phyloP scores from a whole-genome alignment of 2,888 invertebrate genomes.

The Nemurella pictetii region DNA sequence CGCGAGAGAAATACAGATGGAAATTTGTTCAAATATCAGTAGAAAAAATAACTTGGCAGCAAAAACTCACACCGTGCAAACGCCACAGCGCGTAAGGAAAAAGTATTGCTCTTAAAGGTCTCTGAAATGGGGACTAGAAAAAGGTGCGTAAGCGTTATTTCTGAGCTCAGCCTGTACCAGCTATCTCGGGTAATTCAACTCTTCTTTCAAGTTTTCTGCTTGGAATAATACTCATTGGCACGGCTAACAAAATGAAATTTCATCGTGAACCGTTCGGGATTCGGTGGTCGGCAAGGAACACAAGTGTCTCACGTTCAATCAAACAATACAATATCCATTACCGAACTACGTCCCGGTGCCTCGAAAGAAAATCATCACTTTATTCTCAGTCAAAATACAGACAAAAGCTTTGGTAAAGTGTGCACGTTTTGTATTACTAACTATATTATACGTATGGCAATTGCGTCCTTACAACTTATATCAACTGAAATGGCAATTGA shows the following conservation, averaged over 20 bases:
- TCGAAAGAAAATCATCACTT: neutral
- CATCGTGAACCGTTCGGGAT: neutral
- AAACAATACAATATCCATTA: constrained; percentile 13
- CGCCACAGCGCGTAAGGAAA: neutral
- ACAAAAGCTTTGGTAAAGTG: neutral
- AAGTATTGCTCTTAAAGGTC: neutral
- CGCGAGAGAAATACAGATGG: no score
- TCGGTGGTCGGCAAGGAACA: neutral
- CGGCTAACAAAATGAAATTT: constrained; percentile 13
- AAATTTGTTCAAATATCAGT: neutral
- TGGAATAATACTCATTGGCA: constrained; percentile 8
- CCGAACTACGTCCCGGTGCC: neutral
- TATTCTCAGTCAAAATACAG: neutral
- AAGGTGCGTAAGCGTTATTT: neutral
- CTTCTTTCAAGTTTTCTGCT: neutral
- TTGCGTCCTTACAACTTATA: no score
- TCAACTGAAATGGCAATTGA: no score
- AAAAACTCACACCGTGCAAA: neutral
- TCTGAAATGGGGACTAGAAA: neutral
- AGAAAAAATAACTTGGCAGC: neutral
- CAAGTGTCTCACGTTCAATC: neutral
- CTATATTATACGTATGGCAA: no score
- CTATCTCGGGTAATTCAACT: neutral
- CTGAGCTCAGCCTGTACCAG: neutral
- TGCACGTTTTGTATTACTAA: neutral